These are phyloP conservation scores for Agapornis canus DNA, from an alignment of 2,797 vertebrate species.

Conservation along the genomic window DNA sequence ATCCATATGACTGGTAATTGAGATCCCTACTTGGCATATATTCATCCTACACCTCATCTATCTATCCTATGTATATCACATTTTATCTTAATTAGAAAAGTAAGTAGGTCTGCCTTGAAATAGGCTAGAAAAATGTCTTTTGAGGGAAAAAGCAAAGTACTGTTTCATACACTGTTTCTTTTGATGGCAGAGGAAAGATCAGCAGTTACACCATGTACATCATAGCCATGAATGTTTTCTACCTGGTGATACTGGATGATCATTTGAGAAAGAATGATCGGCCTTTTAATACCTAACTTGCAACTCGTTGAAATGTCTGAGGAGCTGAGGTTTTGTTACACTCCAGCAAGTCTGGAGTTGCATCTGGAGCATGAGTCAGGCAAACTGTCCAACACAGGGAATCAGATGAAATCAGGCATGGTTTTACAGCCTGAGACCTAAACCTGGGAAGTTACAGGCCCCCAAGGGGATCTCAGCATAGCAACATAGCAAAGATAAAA, in stretches of 20 bases:
- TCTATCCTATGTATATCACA: constrained; percentile 26
- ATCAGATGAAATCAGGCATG: not conserved
- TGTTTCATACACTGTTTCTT: not conserved
- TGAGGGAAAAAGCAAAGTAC: not conserved
- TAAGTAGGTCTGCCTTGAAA: constrained; percentile 33
- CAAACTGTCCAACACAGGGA: not conserved
- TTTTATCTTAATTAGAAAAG: constrained; percentile 58
- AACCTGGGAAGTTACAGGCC: not conserved
- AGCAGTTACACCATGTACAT: not conserved
- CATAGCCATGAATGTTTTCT: not conserved
- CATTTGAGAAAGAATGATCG: not conserved
- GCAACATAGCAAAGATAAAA: not conserved
- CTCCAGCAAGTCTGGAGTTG: constrained; percentile 22
- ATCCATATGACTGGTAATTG: constrained; percentile 29
- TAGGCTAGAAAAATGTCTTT: not conserved
- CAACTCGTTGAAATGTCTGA: constrained; percentile 33
- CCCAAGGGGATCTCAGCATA: not conserved
- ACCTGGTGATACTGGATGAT: not conserved
- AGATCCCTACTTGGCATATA: constrained; percentile 31
- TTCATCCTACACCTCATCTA: constrained; percentile 41
- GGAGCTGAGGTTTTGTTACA: not conserved
- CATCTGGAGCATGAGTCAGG: constrained; percentile 18
- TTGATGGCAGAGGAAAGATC: not conserved
- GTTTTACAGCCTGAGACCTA: not conserved
- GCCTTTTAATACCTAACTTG: not conserved